Evolutionary conservation across 1,140 invertebrate species (phyloP).

Genomic region (Parapsyche elsis): DNA sequence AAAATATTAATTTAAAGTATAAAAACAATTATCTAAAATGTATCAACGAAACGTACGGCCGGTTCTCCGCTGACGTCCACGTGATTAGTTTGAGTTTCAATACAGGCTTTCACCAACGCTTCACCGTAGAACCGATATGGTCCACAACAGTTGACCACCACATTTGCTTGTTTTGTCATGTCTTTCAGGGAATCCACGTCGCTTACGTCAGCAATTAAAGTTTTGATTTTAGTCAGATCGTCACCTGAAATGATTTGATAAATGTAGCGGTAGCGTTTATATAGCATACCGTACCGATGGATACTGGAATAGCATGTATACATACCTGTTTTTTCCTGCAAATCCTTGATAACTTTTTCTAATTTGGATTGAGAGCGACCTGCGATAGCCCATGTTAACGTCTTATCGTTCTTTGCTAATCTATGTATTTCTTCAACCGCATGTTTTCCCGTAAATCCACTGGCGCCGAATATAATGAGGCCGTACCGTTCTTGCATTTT

Average conservation of each 20-base stretch:
- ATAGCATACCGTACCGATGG: not conserved
- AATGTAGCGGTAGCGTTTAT: slow-evolving; percentile 14
- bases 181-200: slow-evolving; percentile 76
- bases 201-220: slow-evolving; percentile 82
- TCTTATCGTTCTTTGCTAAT: slow-evolving; percentile 57
- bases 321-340: slow-evolving; percentile 68
- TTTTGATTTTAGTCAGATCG: slow-evolving; percentile 71
- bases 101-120: slow-evolving; percentile 89
- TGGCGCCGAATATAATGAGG: slow-evolving; percentile 64
- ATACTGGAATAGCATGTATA: slow-evolving; percentile 24
- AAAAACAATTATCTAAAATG: not conserved
- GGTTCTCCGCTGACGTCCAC: slow-evolving; percentile 94
- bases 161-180: slow-evolving; percentile 80
- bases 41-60: slow-evolving; percentile 69
- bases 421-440: slow-evolving; percentile 59
- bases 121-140: slow-evolving; percentile 92
- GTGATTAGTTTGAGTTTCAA: slow-evolving; percentile 84
- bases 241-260: slow-evolving; percentile 61
- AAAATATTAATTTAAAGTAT: slow-evolving; percentile 18
- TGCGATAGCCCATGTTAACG: slow-evolving; percentile 62
- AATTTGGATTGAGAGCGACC: slow-evolving; percentile 74
- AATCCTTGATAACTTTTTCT: slow-evolving; percentile 72
- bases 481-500: slow-evolving; percentile 57
- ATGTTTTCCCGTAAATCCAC: slow-evolving; percentile 63
- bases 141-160: slow-evolving; percentile 89